Evolutionary conservation across 2,113 vertebrate genomes (phyloP).

Genomic region (Cyprinus carpio): DNA sequence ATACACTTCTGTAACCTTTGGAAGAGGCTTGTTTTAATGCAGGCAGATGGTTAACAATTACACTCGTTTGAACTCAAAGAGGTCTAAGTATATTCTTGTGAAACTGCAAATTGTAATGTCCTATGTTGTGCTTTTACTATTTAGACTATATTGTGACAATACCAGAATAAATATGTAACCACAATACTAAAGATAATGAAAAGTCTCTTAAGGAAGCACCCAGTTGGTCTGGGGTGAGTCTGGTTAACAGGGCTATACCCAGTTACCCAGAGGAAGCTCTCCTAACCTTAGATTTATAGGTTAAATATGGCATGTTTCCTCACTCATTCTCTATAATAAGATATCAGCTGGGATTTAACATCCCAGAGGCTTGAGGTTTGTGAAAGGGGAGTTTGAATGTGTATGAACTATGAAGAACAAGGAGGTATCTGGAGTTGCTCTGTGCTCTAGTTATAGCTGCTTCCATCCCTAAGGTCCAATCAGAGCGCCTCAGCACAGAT

Average conservation of each 20-base stretch:
- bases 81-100: not conserved
- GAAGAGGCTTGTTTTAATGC: not conserved
- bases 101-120: not conserved
- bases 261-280: conserved; percentile 10
- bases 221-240: not conserved
- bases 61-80: too few species aligned
- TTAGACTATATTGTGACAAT: not conserved
- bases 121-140: not conserved
- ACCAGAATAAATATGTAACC: not conserved
- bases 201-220: not conserved
- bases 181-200: not conserved
- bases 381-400: conserved; percentile 8
- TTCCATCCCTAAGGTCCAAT: conserved; percentile 50
- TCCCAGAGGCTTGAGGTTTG: not conserved
- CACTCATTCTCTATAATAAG: not conserved
- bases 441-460: conserved; percentile 25
- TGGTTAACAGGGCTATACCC: conserved; percentile 16
- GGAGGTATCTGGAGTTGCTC: not conserved
- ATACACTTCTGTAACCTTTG: not conserved
- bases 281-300: conserved; percentile 18
- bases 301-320: conserved; percentile 47
- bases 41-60: not conserved
- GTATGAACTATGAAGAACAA: not conserved
- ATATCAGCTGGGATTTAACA: not conserved
- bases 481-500: conserved; percentile 39